Evolutionary conservation across 2,888 invertebrate genomes (phyloP).

Genomic region (Eumerus sabulonum): DNA sequence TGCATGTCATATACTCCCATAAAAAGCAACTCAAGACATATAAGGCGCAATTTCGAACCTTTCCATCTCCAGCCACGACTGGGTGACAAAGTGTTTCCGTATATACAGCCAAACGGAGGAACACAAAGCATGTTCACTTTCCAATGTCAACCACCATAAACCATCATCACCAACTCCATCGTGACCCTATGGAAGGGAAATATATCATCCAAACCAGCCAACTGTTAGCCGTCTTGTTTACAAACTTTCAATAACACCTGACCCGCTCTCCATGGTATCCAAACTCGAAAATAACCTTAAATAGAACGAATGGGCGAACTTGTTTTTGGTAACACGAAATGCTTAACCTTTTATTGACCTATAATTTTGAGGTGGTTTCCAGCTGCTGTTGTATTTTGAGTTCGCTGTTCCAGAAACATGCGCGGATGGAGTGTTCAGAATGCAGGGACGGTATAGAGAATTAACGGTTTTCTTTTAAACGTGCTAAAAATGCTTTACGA

Average conservation of each 20-base stretch:
- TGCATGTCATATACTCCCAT: no score
- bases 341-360: constrained; percentile 65
- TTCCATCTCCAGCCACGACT: no score
- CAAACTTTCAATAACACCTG: constrained; percentile 15
- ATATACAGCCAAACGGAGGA: no score
- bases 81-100: no score
- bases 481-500: no score
- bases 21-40: no score
- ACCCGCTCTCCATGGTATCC: constrained; percentile 2
- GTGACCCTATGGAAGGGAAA: no score
- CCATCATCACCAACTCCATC: no score
- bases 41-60: no score
- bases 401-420: constrained; percentile 32
- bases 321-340: constrained; percentile 4
- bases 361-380: constrained; percentile 41
- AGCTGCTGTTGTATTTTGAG: constrained; percentile 42
- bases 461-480: no score
- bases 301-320: constrained; percentile 1
- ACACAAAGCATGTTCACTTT: no score
- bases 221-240: constrained; percentile 33
- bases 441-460: constrained; percentile 11
- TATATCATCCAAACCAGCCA: background rate
- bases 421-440: constrained; percentile 38
- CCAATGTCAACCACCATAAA: constrained; percentile 32
- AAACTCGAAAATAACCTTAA: constrained; percentile 15